Evolutionary conservation across 30 jellyfish, hydroid and myxozoan species (phyloP).

Genomic region (Rhopilema esculentum): DNA sequence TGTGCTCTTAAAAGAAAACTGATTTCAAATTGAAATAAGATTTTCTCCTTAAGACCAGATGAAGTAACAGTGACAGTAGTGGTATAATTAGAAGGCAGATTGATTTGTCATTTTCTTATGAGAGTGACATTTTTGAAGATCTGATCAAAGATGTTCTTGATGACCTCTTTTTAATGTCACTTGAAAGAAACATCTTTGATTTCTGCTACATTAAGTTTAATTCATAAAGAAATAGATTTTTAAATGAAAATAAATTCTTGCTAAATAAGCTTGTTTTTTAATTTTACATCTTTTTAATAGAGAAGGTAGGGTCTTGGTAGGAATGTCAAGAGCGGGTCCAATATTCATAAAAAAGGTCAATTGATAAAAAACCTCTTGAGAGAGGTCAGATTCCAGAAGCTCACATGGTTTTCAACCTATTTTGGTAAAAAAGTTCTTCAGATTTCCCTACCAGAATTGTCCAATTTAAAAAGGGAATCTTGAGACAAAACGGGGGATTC

Average conservation of each 20-base stretch:
- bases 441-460: too few species aligned
- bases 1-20: neutral
- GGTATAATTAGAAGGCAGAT: neutral
- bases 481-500: too few species aligned
- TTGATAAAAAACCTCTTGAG: too few species aligned
- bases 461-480: too few species aligned
- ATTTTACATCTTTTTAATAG: too few species aligned
- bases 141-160: neutral
- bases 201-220: neutral
- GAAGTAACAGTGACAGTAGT: neutral
- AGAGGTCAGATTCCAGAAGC: too few species aligned
- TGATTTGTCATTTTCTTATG: neutral
- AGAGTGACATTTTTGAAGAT: neutral
- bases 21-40: neutral
- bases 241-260: neutral
- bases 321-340: too few species aligned
- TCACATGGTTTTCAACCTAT: too few species aligned
- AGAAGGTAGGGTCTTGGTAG: too few species aligned
- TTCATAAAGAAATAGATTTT: neutral
- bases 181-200: neutral
- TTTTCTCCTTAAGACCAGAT: neutral
- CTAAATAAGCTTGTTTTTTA: too few species aligned
- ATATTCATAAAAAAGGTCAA: too few species aligned
- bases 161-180: slow-evolving; percentile 7
- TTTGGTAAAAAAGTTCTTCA: too few species aligned